These are phyloP conservation scores for Isichthys henryi DNA, from an alignment of 2,113 vertebrate species.

Conservation along the genomic window DNA sequence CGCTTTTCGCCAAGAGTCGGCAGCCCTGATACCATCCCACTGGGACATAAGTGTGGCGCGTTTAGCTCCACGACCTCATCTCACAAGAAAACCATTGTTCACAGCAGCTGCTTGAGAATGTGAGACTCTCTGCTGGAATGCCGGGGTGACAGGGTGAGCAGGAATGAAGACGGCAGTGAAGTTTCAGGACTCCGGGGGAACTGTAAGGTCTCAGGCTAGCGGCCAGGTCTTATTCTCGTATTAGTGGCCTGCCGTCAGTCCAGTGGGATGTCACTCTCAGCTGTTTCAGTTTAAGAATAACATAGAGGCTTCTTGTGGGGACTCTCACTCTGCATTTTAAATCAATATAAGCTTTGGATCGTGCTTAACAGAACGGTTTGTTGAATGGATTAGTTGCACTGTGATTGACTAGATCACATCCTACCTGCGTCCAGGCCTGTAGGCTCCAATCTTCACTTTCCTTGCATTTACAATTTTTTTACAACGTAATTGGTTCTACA, in stretches of 20 bases:
- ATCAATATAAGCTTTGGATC: neutral
- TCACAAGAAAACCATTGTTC: conserved; percentile 8
- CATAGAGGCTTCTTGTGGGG: neutral
- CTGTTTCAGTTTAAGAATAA: neutral
- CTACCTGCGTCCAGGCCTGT: neutral
- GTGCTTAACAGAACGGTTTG: neutral
- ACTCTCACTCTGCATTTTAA: neutral
- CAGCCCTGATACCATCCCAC: neutral
- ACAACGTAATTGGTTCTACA: neutral
- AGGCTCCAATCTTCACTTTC: neutral
- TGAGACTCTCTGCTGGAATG: neutral
- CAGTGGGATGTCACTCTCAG: neutral
- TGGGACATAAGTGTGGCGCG: neutral
- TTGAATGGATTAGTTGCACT: neutral
- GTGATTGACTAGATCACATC: neutral
- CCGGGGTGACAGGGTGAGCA: neutral
- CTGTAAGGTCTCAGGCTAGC: neutral
- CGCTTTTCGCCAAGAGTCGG: neutral
- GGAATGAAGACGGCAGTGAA: neutral
- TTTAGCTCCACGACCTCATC: neutral
- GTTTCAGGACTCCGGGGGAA: neutral
- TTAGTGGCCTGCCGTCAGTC: neutral
- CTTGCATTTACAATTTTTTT: too few species aligned
- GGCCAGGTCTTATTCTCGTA: neutral
- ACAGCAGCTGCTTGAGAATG: neutral